Evolutionary conservation across 2,113 vertebrate species (phyloP).

Genomic region (Halcyon senegalensis): DNA sequence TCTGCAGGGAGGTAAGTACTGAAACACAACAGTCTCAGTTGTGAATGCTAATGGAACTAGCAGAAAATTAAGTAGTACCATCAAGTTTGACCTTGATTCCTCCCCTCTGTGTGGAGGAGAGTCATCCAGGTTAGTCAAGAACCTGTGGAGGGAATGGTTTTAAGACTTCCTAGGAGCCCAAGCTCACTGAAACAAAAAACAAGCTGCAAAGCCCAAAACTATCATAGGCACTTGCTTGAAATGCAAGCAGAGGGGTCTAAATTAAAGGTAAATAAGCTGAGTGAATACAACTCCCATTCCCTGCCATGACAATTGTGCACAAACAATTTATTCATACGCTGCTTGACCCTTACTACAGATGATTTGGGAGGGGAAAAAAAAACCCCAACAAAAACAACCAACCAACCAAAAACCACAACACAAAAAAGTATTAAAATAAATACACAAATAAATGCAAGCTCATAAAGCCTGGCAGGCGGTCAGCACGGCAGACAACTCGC

Average conservation of each 20-base stretch:
- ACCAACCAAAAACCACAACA: background rate
- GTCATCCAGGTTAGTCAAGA: background rate
- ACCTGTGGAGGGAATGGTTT: background rate
- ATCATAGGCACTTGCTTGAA: background rate
- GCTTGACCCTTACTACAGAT: background rate
- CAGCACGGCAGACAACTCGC: background rate
- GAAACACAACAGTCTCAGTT: background rate
- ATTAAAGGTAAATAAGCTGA: background rate
- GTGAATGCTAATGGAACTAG: constrained; percentile 5
- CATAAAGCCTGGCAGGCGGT: background rate
- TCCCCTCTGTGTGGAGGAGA: background rate
- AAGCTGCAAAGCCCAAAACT: background rate
- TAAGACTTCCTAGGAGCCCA: background rate
- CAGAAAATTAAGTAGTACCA: background rate
- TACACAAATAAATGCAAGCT: background rate
- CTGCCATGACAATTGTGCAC: background rate
- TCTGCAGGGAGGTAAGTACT: constrained; percentile 35
- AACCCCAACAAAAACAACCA: too few relatives aligned
- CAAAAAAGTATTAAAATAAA: background rate
- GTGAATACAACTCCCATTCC: background rate
- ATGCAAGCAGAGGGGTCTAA: background rate
- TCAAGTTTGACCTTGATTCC: constrained; percentile 14
- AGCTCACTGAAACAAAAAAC: background rate
- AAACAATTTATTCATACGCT: background rate
- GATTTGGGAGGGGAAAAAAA: background rate